Evolutionary conservation across 2,797 vertebrate species (phyloP), one percentile per base, ranked within the genome.

Genomic region (Melanotaenia parkinsoni): DNA sequence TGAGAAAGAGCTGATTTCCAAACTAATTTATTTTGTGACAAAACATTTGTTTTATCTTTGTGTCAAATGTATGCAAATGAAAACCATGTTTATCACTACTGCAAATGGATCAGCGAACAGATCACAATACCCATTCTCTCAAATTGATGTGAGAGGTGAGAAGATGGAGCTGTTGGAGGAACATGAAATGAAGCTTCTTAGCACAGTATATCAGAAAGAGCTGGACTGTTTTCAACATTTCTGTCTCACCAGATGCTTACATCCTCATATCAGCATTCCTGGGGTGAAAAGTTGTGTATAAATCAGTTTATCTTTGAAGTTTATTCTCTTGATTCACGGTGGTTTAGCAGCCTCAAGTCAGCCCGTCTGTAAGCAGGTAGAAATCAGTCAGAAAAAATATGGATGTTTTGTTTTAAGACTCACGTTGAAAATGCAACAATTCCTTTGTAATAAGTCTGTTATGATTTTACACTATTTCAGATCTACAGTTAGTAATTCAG

Each of bases 241-340:
- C 77, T 68, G 68, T 80, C 79, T 84, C 70, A 60, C 66, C 54
- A 60, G 80, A 74, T 37, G 37, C 73, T 70, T 69, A 81, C 85
- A 81, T 83, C 73, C 70, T 67, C 60, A 16, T 33, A 74, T 89
- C 78, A 88, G 84, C 81, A 85, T 80, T 89, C 70, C 58, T 70
- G 65, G 77, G 78, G 79, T 78, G 74, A 79, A 77, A 82, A 80
- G 70, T 51, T 83, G 66, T 79, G 80, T 81, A 75, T 85, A 82
- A 86, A 88, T 88, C 76, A 85, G 78, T 76, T 89, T 28, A 83
- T 88, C 86, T 91, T 90, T 91, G 86, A 90, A 88, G 86, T 76
- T 58, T 85, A 47, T 77, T 81, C 80, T 84, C 63, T 75, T 72
- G 75, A 77, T 86, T 88, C 80, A 71, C 63, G 22, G 67, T 32